Base-by-base conservation (phyloP, 2,888 invertebrate genomes). In the Spilarctia lutea region DNA sequence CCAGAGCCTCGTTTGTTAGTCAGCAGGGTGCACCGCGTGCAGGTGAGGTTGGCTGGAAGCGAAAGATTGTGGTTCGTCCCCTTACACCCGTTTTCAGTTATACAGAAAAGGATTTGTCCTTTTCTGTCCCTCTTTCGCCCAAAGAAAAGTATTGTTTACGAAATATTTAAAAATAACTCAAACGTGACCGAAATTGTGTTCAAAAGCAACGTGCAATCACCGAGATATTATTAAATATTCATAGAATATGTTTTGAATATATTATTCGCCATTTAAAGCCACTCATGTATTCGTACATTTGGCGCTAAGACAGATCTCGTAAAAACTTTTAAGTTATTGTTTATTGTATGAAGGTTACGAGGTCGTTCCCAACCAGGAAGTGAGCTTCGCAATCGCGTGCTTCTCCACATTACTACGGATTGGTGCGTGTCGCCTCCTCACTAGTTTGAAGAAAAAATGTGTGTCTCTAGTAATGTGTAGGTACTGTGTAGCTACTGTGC, bases 301-400 rank as follows among this genome's bases (percentile, higher is more conserved):
- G 71, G 45, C 33, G 78, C 75, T 79, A 79, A 68, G 73, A 69
- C 79, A 81, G 65, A 82, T 83, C 78, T 75, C 84, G 83, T 89
- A 86, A 87, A 84, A 86, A 83, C 81, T 79, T 82, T 83, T 77
- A 84, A 88, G 80, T 87, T 89, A 88, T 86, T 79, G 85, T 85
- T 83, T 86, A 85, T 86, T 85, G 93, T 94, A 93, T 94, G 94
- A 94, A 90, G 81, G 79, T 90, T 90, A 91, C 86, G 89, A 87
- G 88, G 78, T 78, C 81, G 74, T 84, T 84, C 80, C 80, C 84
- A 88, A 93, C 88, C 93, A 93, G 94, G 94, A 94, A 94, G 90
- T 83, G 85, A 86, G 84, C 83, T 80, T 48, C 79, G 84, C 83
- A 80, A 85, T 94, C 88, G 94, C 94, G 93, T 94, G 94, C 83